Evolutionary conservation across 2,797 vertebrate species (phyloP).

Genomic region (Rhabdomys pumilio): DNA sequence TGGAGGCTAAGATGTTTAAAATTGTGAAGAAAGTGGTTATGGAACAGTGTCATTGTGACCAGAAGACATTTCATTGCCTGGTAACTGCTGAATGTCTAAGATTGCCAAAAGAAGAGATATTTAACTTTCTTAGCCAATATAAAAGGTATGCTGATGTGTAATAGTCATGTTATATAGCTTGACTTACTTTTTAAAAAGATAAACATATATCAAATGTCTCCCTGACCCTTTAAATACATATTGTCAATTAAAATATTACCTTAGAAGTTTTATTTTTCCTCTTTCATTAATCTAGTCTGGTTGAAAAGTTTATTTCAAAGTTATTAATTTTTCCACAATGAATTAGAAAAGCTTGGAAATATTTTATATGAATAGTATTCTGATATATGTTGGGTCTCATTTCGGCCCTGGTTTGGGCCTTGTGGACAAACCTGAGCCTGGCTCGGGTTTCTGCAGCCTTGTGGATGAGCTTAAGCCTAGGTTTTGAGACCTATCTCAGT

Average conservation of each 20-base stretch:
- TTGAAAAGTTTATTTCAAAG: neutral
- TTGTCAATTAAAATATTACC: neutral
- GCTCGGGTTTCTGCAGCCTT: too few relatives aligned
- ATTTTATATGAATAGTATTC: neutral
- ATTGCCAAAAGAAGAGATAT: neutral
- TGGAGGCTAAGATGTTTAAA: neutral
- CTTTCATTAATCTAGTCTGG: neutral
- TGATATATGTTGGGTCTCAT: neutral
- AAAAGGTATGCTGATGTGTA: neutral
- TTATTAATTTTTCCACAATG: neutral
- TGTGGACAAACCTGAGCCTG: too few relatives aligned
- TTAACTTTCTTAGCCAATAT: neutral
- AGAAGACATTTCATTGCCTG: neutral
- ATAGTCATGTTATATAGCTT: neutral
- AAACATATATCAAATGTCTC: neutral
- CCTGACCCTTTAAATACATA: neutral
- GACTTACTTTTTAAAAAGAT: neutral
- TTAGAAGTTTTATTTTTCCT: neutral
- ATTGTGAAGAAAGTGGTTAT: neutral
- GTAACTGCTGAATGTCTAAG: neutral
- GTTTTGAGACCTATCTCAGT: too few relatives aligned
- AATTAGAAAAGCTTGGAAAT: neutral
- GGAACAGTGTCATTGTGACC: neutral
- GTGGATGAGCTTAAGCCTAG: too few relatives aligned
- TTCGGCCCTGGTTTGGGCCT: too few relatives aligned